phyloP scores from a whole-genome alignment of 2,888 invertebrate species.

The Papilio gigon region DNA sequence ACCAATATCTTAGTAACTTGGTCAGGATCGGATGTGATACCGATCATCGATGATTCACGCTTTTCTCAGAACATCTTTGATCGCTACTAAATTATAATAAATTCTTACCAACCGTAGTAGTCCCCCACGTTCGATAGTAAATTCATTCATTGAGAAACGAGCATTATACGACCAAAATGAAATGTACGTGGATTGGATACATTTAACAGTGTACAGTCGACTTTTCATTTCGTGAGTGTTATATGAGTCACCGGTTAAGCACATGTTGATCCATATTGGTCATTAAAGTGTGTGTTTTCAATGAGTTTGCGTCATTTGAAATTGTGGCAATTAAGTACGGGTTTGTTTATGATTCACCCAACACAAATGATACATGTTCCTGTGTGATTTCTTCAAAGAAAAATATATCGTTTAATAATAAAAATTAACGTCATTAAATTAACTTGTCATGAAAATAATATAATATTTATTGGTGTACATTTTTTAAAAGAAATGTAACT shows the following conservation, averaged over 20 bases:
- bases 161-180: conserved; percentile 61
- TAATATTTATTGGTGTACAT: too few species aligned
- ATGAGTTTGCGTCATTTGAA: conserved; percentile 40
- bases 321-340: conserved; percentile 36
- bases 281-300: conserved; percentile 44
- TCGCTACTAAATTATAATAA: conserved; percentile 56
- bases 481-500: not conserved
- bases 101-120: conserved; percentile 56
- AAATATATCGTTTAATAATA: not conserved
- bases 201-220: conserved; percentile 52
- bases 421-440: not conserved
- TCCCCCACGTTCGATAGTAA: conserved; percentile 55
- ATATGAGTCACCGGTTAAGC: conserved; percentile 45
- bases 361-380: not conserved
- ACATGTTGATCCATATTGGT: conserved; percentile 46
- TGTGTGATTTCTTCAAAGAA: not conserved
- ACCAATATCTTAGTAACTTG: conserved; percentile 40
- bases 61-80: conserved; percentile 52
- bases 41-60: conserved; percentile 56
- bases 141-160: conserved; percentile 71
- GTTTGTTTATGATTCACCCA: conserved; percentile 33
- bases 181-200: conserved; percentile 52
- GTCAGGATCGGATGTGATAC: conserved; percentile 65
- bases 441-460: not conserved
- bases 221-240: conserved; percentile 61